A percentile compares a stretch with the other conserved stretches of the same genome.
Evolutionary conservation across 2,797 vertebrate species (phyloP).

Genomic region (Anguilla anguilla): DNA sequence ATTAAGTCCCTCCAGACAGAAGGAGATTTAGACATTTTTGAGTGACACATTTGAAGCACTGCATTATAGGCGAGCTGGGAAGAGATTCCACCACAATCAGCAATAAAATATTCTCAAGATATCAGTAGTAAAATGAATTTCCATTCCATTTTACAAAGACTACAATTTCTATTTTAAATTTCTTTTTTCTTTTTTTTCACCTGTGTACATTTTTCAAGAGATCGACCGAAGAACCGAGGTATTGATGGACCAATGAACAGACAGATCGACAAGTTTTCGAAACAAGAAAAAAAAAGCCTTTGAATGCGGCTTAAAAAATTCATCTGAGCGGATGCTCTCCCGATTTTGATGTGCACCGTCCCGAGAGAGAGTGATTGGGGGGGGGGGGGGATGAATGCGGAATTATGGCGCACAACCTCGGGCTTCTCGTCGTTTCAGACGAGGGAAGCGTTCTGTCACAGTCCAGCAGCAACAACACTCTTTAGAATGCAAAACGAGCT

Average conservation of each 20-base stretch:
- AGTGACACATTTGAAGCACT: constrained; percentile 10
- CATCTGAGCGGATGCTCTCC: background rate
- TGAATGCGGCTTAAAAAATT: constrained; percentile 14
- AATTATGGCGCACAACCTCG: background rate
- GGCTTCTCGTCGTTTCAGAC: background rate
- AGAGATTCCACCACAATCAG: constrained; percentile 17
- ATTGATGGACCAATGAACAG: background rate
- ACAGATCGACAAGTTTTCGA: constrained; percentile 1
- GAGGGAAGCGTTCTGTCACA: constrained; percentile 8
- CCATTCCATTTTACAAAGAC: constrained; percentile 17
- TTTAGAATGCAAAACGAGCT: constrained; percentile 9
- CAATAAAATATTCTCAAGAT: constrained; percentile 2
- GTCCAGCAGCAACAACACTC: background rate
- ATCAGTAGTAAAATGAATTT: background rate
- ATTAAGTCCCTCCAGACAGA: constrained; percentile 32
- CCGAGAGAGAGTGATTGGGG: background rate
- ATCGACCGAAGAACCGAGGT: background rate
- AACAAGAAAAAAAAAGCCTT: constrained; percentile 6
- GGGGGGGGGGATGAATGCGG: background rate
- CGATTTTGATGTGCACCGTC: background rate
- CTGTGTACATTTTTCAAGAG: background rate
- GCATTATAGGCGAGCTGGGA: background rate
- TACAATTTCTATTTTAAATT: constrained; percentile 1
- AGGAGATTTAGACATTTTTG: constrained; percentile 22
- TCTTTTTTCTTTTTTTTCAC: background rate